Base-by-base conservation (phyloP, 2,888 invertebrate genomes). In the Temnothorax unifasciatus region DNA sequence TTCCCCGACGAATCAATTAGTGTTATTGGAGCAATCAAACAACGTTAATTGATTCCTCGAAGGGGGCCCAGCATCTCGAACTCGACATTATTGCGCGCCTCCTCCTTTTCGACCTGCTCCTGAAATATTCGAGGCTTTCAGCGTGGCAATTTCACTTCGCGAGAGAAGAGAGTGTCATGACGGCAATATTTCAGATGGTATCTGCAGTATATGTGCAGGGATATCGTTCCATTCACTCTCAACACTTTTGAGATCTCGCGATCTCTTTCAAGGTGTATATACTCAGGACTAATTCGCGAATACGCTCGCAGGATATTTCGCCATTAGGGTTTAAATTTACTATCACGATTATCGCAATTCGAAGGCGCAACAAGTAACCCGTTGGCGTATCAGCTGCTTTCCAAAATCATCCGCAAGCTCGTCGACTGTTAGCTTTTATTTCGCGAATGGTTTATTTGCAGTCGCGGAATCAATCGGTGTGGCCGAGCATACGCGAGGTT, bases 321-420 rank as follows among this genome's bases (percentile, higher is more conserved):
- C 75, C 74, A 87, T 87, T 87, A 83, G 74, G 57, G 59, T 73
- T 85, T 85, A 85, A 85, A 85, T 87, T 29, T 29, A 82, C 38
- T 61, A 57, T 66, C 47, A 47, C 74, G 74, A 87, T 87, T 84
- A 86, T 86, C 84, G 71, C 85, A 84, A 82, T 87, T 87, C 84
- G 84, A 63, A 68, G 77, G 87, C 87, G 87, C 87, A 87, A 86
- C 85, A 87, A 87, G 84, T 87, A 87, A 85, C 57, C 68, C 52
- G 64, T 77, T 59, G 75, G 82, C 73, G 83, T 83, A 87, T 85
- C 85, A 83, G 85, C 84, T 50, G 71, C 83, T 85, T 86, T 73
- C 85, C 85, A 81, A 86, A 85, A 86, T 86, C 68, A 86, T 85
- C 73, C 83, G 82, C 79, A 64, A 79, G 79, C 47, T 59, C 74